Base-by-base conservation (phyloP, 2,888 invertebrate genomes). In the Antheraea assamensis region DNA sequence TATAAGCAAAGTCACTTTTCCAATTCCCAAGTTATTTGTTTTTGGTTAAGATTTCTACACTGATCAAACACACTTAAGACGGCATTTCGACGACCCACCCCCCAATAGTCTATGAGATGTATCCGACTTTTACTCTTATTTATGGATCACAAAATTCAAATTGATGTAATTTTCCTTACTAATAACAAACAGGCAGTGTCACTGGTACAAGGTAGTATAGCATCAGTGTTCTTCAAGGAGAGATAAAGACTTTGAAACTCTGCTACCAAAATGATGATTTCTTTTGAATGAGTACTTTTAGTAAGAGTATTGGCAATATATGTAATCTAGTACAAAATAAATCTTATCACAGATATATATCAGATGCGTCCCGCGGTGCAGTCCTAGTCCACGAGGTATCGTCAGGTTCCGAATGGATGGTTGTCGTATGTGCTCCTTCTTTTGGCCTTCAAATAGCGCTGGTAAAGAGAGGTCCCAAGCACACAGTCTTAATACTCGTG, bases 401-500 rank as follows among this genome's bases (percentile, higher is more conserved):
- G 17, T 93, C 95, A 3, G 95, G 95, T 75, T 95, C 95, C 15
- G 96, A 96, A 10, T 96, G 96, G 90, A 92, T 96, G 5, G 96
- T 97, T 0, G 92, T 96, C 1, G 95, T 95, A 1, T 93, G 95
- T 77, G 86, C 92, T 0, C 93, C 95, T 19, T 90, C 95, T 15
- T 95, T 96, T 78, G 97, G 97, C 1, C 93, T 97, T 0, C 97
- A 97, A 84, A 91, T 97, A 24, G 95, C 96, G 0, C 87, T 97
- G 2, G 92, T 96, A 0, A 95, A 95, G 19, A 95, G 95, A 73
- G 89, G 95, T 21, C 95, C 96, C 58, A 95, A 96, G 49, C 95
- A 95, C 72, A 95, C 95, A 2, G 93, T 95, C 66, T 87, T 97
- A 0, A 90, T 96, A 77, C 95, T 97, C 78, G 96, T 96, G 0